These are phyloP conservation scores for Campylomormyrus numenius DNA, from an alignment of 2,113 vertebrate genomes.

Conservation along the genomic window DNA sequence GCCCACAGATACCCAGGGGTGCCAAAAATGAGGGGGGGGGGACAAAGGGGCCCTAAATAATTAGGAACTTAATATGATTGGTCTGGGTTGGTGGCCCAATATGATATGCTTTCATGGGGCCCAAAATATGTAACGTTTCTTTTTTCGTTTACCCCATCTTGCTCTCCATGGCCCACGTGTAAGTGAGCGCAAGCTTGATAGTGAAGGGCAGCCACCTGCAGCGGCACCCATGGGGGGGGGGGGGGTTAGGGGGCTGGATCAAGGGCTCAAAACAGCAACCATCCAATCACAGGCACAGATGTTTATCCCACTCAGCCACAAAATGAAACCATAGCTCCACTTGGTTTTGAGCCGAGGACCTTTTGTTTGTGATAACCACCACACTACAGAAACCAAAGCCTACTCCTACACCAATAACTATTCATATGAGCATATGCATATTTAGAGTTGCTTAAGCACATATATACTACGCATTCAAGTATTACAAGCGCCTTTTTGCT, in stretches of 20 bases:
- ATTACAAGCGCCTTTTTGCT: background rate
- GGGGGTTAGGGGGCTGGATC: background rate
- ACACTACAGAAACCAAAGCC: background rate
- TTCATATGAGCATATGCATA: background rate
- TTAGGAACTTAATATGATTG: too few species aligned
- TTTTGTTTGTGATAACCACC: background rate
- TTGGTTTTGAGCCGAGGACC: background rate
- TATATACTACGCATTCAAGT: background rate
- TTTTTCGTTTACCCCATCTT: background rate
- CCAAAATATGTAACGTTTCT: background rate
- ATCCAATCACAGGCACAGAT: background rate
- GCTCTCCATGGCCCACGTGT: background rate
- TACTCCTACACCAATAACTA: background rate
- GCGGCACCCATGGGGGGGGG: too few species aligned
- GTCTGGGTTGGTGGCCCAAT: too few species aligned
- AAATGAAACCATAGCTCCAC: background rate
- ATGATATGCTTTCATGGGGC: too few species aligned
- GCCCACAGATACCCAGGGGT: background rate
- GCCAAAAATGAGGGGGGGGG: too few species aligned
- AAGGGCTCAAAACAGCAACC: background rate
- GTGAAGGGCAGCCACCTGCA: too few species aligned
- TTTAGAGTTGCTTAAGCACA: background rate
- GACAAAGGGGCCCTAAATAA: too few species aligned
- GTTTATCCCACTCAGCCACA: background rate
- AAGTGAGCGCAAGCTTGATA: background rate